Evolutionary conservation across 35 echinoderm and acorn worm species (phyloP).

Genomic region (Strongylocentrotus purpuratus): DNA sequence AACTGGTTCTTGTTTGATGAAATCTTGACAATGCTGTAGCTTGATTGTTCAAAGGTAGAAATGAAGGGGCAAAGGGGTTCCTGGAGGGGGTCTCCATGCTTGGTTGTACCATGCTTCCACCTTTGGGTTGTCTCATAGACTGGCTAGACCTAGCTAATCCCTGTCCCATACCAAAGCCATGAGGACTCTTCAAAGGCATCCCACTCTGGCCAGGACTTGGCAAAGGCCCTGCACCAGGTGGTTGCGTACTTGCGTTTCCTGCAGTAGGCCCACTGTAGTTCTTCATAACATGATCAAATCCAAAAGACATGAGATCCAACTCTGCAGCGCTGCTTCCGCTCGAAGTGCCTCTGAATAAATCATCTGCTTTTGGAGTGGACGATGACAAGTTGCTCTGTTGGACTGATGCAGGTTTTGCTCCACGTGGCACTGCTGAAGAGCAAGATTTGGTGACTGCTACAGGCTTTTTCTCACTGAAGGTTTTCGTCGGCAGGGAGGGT

Average conservation of each 20-base stretch:
- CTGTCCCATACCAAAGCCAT: slow-evolving; percentile 39
- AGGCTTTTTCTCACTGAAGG: neutral
- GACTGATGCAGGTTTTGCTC: neutral
- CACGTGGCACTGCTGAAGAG: neutral
- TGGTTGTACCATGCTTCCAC: neutral
- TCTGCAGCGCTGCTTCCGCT: neutral
- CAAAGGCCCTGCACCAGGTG: neutral
- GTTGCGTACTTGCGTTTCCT: neutral
- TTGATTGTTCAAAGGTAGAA: neutral
- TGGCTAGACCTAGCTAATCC: neutral
- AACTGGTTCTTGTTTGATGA: neutral
- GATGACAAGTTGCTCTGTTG: neutral
- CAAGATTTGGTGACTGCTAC: neutral
- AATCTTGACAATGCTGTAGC: neutral
- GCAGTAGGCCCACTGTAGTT: slow-evolving; percentile 46
- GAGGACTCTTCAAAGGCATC: neutral
- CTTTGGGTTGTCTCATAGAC: neutral
- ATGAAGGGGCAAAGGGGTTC: neutral
- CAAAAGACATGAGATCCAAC: slow-evolving; percentile 80
- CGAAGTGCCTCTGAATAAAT: neutral
- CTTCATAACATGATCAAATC: slow-evolving; percentile 92
- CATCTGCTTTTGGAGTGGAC: neutral
- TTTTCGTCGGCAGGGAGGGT: neutral
- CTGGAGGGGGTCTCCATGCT: neutral
- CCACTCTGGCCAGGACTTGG: neutral